Percentiles rank a stretch among this genome's conserved stretches.
Evolutionary conservation across 2,888 invertebrate species (phyloP).

Genomic region (Hecatera dysodea): DNA sequence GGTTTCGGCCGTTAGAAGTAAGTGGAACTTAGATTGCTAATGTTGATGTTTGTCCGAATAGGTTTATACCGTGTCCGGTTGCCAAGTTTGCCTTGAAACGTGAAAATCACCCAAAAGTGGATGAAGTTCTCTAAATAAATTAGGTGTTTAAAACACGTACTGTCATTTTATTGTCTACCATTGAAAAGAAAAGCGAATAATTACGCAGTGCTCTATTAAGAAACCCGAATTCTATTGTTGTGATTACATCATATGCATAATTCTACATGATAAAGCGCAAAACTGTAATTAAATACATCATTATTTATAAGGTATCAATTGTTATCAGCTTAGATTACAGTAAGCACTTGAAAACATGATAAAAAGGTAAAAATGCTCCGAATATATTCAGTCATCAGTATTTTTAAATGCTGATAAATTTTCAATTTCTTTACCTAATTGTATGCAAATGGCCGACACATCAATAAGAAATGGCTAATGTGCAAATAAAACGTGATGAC

Average conservation of each 20-base stretch:
- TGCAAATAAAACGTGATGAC: constrained; percentile 35
- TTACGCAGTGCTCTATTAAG: constrained; percentile 26
- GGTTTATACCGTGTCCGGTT: neutral
- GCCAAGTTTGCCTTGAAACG: neutral
- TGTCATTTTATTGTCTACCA: constrained; percentile 16
- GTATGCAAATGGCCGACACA: constrained; percentile 27
- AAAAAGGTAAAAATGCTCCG: constrained; percentile 19
- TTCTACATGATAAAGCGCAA: constrained; percentile 31
- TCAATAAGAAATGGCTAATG: constrained; percentile 32
- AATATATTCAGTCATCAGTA: constrained; percentile 38
- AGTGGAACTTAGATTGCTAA: neutral
- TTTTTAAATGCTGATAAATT: constrained; percentile 34
- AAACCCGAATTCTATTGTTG: constrained; percentile 27
- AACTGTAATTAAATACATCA: constrained; percentile 45
- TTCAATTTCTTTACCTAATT: constrained; percentile 26
- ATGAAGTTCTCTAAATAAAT: constrained; percentile 1
- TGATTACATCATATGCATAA: constrained; percentile 23
- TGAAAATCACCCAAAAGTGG: neutral
- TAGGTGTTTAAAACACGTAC: neutral
- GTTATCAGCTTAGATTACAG: constrained; percentile 48
- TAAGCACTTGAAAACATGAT: constrained; percentile 46
- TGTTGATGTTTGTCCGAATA: neutral
- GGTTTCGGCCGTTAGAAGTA: too few relatives aligned
- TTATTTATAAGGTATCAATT: constrained; percentile 30
- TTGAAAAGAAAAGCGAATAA: constrained; percentile 20